Percentiles rank a stretch among this genome's conserved stretches.
Evolutionary conservation across 2,797 vertebrate species (phyloP).

Genomic region (Phylloscopus collybita): DNA sequence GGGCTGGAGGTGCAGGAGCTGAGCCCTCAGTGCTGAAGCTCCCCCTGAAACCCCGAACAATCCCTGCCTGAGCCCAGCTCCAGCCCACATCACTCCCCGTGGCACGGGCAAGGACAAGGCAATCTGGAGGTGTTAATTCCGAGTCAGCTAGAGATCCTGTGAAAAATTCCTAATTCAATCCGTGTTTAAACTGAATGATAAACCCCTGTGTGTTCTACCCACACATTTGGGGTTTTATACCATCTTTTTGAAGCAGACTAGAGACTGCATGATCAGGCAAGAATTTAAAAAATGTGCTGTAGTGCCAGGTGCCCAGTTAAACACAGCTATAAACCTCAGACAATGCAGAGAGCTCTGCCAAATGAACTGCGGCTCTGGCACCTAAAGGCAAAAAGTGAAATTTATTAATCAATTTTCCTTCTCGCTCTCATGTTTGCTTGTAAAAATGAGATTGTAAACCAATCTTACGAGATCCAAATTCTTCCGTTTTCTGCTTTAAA

Average conservation of each 20-base stretch:
- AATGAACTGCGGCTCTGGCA: slow-evolving; percentile 55
- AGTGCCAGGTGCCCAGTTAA: slow-evolving; percentile 64
- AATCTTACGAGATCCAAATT: slow-evolving; percentile 45
- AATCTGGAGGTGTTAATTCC: neutral
- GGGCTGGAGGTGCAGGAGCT: neutral
- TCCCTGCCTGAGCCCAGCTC: neutral
- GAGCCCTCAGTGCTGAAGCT: neutral
- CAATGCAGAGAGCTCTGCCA: slow-evolving; percentile 64
- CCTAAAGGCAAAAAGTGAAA: slow-evolving; percentile 69
- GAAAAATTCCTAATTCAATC: neutral
- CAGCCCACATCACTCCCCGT: neutral
- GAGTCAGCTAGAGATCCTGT: neutral
- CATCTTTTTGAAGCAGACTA: neutral
- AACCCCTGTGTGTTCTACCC: neutral
- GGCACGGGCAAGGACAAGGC: neutral
- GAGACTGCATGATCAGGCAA: slow-evolving; percentile 11
- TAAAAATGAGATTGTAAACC: slow-evolving; percentile 37
- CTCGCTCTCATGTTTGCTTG: slow-evolving; percentile 32
- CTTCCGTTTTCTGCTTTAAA: slow-evolving; percentile 53
- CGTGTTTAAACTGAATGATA: neutral
- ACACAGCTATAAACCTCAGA: slow-evolving; percentile 55
- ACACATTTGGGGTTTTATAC: neutral
- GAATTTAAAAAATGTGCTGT: neutral
- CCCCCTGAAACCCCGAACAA: neutral
- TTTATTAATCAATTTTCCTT: slow-evolving; percentile 66